These are phyloP conservation scores for Linyphia triangularis DNA, from an alignment of 2,888 invertebrate species.

Conservation along the genomic window DNA sequence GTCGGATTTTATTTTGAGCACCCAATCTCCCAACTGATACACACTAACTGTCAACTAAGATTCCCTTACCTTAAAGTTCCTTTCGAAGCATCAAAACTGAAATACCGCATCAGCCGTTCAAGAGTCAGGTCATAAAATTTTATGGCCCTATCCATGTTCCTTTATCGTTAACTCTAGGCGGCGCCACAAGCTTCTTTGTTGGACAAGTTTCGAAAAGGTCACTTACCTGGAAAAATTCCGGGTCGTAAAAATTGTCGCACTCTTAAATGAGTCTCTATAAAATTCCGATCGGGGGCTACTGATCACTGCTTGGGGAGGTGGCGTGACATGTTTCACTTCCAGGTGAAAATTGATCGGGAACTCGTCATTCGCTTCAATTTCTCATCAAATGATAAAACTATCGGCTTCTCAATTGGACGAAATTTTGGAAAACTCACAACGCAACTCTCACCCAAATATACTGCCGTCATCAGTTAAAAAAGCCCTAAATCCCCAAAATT, in stretches of 20 bases:
- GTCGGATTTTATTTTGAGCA: neutral
- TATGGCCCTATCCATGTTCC: conserved; percentile 52
- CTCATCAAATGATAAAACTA: too few relatives aligned
- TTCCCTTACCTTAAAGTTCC: neutral
- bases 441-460: too few relatives aligned
- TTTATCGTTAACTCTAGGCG: conserved; percentile 53
- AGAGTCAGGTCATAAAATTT: conserved; percentile 62
- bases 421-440: too few relatives aligned
- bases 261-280: neutral
- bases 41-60: neutral
- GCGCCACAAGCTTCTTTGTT: conserved; percentile 45
- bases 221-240: conserved; percentile 60
- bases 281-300: conserved; percentile 19
- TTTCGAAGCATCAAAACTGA: conserved; percentile 57
- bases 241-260: conserved; percentile 54
- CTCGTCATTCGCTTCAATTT: too few relatives aligned
- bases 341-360: too few relatives aligned
- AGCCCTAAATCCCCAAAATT: too few relatives aligned
- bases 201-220: conserved; percentile 56
- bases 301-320: too few relatives aligned
- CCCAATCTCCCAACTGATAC: neutral
- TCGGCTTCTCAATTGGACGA: too few relatives aligned
- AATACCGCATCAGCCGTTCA: conserved; percentile 40
- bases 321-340: too few relatives aligned
- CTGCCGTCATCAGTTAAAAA: too few relatives aligned